These are phyloP conservation scores for Drosophila atripex DNA, from an alignment of 2,888 invertebrate species.

Conservation along the genomic window DNA sequence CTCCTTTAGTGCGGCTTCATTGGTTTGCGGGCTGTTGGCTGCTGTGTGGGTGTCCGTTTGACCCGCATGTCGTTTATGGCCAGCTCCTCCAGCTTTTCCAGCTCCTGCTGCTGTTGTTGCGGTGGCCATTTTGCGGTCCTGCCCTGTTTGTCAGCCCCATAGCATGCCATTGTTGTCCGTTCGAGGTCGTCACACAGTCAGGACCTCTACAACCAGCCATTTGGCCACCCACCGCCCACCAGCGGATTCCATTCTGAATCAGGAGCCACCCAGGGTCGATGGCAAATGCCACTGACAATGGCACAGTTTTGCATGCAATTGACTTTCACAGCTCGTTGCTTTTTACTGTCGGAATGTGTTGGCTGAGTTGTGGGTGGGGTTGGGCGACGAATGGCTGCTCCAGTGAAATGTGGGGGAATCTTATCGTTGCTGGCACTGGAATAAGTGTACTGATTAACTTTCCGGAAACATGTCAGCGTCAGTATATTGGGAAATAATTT, in stretches of 20 bases:
- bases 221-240: slow-evolving; percentile 4
- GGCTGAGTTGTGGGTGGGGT: slow-evolving; percentile 5
- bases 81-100: slow-evolving; percentile 20
- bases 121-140: slow-evolving; percentile 74
- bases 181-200: slow-evolving; percentile 67
- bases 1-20: slow-evolving; percentile 45
- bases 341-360: slow-evolving; percentile 61
- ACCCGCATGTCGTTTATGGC: slow-evolving; percentile 75
- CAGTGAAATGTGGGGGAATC: slow-evolving; percentile 17
- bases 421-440: slow-evolving; percentile 15
- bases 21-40: slow-evolving; percentile 29
- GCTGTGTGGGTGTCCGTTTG: slow-evolving; percentile 72
- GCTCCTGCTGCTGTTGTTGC: slow-evolving; percentile 55
- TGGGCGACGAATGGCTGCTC: not conserved
- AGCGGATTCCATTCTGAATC: slow-evolving; percentile 8
- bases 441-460: slow-evolving; percentile 35
- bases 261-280: slow-evolving; percentile 33
- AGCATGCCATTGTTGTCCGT: slow-evolving; percentile 48
- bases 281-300: slow-evolving; percentile 65
- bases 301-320: slow-evolving; percentile 80
- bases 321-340: slow-evolving; percentile 80
- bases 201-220: slow-evolving; percentile 22
- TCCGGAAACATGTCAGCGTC: not conserved
- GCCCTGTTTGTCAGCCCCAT: slow-evolving; percentile 61
- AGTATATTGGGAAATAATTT: not conserved